Conservation (phyloP, 2,113 vertebrate genomes). For the Forbesichthys agassizii region DNA sequence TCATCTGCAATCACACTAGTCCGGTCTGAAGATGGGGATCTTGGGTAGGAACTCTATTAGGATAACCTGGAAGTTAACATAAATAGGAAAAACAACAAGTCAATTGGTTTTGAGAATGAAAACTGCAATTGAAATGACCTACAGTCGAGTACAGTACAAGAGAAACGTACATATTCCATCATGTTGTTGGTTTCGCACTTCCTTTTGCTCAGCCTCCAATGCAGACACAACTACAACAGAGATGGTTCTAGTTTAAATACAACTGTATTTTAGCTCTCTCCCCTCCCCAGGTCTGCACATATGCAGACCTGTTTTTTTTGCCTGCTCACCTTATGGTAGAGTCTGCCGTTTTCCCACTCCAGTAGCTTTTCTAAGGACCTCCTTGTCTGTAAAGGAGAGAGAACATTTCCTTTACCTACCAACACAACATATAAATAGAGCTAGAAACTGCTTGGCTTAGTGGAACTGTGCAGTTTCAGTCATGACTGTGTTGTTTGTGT, state of each 20-base stretch:
- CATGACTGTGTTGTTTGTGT: no score
- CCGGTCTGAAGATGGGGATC: conserved; percentile 98
- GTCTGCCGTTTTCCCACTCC: conserved; percentile 99
- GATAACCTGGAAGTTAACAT: conserved; percentile 85
- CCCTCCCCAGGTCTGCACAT: not conserved
- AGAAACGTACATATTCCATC: conserved; percentile 98
- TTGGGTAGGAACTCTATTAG: conserved; percentile 99
- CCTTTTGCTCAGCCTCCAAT: conserved; percentile 98
- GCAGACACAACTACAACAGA: conserved; percentile 90
- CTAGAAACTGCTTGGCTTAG: no score
- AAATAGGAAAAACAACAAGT: conserved; percentile 10
- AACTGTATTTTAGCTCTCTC: not conserved
- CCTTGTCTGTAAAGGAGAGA: conserved; percentile 84
- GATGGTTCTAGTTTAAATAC: not conserved
- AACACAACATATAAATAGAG: no score
- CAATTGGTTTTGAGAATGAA: conserved; percentile 29
- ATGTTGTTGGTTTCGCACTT: conserved; percentile 99
- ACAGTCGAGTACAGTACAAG: not conserved
- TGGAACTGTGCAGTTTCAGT: no score
- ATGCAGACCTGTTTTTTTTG: conserved; percentile 33
- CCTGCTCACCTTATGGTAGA: conserved; percentile 97
- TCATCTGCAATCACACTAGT: conserved; percentile 81
- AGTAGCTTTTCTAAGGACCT: conserved; percentile 98
- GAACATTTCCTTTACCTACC: not conserved
- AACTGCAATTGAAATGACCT: not conserved